phyloP scores from a whole-genome alignment of 2,797 vertebrate species.

The Pseudocheirus occidentalis region DNA sequence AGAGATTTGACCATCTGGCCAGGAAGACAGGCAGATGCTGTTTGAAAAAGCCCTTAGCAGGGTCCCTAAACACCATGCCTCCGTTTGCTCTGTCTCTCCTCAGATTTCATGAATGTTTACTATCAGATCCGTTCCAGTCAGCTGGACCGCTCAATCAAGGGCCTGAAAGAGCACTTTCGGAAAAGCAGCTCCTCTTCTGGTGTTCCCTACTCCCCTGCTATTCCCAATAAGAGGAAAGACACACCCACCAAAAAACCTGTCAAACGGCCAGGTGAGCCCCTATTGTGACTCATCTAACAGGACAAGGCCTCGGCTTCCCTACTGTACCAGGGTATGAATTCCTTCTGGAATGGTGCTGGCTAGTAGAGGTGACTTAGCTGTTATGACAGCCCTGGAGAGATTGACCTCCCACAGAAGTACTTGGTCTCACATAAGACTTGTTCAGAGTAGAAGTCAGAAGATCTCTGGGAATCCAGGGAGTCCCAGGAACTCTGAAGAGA shows the following conservation, averaged over 20 bases:
- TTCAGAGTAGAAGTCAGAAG: background rate
- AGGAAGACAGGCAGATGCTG: accelerated
- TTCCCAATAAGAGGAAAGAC: slow-evolving; percentile 97
- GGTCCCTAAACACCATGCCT: background rate
- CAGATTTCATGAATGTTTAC: slow-evolving; percentile 99
- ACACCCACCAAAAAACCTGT: slow-evolving; percentile 96
- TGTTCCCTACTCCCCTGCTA: slow-evolving; percentile 94
- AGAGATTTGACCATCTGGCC: background rate
- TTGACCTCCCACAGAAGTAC: background rate
- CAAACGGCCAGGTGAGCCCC: slow-evolving; percentile 94
- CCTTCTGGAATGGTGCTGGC: background rate
- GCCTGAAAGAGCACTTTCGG: slow-evolving; percentile 97
- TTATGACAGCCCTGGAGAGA: background rate
- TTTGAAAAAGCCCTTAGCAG: background rate
- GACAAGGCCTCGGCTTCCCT: background rate
- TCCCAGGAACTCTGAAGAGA: background rate
- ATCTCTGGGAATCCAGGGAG: background rate
- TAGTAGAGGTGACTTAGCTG: background rate
- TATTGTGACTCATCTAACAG: background rate
- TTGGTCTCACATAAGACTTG: background rate
- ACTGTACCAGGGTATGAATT: background rate
- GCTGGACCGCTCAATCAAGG: slow-evolving; percentile 96
- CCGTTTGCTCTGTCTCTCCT: background rate
- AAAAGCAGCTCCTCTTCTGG: slow-evolving; percentile 95
- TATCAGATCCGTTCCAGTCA: slow-evolving; percentile 97